Percentiles rank a stretch among this genome's conserved stretches.
These are phyloP conservation scores for Calliopsis andreniformis DNA, from an alignment of 1,140 invertebrate genomes.

Conservation along the genomic window DNA sequence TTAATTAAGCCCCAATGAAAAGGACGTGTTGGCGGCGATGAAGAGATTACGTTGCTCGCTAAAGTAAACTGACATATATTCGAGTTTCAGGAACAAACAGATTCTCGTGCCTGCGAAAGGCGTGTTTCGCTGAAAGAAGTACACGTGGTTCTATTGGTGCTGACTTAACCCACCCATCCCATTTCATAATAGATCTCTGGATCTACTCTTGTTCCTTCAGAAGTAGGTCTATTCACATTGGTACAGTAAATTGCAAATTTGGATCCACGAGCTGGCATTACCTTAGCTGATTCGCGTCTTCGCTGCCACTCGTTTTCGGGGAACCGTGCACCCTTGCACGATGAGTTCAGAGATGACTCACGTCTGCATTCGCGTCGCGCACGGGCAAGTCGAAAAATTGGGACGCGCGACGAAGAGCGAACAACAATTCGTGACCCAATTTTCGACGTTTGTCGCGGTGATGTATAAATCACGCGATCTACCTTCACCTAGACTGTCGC, in stretches of 20 bases:
- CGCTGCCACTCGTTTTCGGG: no score
- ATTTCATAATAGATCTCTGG: background rate
- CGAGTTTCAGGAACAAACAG: constrained; percentile 29
- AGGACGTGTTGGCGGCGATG: constrained; percentile 66
- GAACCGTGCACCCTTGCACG: background rate
- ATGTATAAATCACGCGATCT: background rate
- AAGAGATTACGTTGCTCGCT: constrained; percentile 58
- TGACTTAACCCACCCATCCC: background rate
- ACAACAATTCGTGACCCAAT: constrained; percentile 54
- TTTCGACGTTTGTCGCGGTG: constrained; percentile 10
- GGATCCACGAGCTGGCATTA: no score
- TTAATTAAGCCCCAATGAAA: constrained; percentile 75
- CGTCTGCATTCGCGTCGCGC: constrained; percentile 19
- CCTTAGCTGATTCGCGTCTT: no score
- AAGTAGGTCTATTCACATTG: no score
- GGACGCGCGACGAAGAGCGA: constrained; percentile 42
- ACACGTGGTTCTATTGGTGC: no score
- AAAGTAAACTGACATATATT: constrained; percentile 52
- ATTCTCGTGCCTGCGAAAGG: background rate
- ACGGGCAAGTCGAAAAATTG: constrained; percentile 47
- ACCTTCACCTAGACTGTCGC: constrained; percentile 3
- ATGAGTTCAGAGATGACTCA: constrained; percentile 48
- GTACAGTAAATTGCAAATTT: no score
- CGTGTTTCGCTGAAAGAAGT: background rate
- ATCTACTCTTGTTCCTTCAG: no score